A percentile compares a stretch with the other conserved stretches of the same genome.
Evolutionary conservation across 2,113 vertebrate species (phyloP).

Genomic region (Sprattus sprattus): DNA sequence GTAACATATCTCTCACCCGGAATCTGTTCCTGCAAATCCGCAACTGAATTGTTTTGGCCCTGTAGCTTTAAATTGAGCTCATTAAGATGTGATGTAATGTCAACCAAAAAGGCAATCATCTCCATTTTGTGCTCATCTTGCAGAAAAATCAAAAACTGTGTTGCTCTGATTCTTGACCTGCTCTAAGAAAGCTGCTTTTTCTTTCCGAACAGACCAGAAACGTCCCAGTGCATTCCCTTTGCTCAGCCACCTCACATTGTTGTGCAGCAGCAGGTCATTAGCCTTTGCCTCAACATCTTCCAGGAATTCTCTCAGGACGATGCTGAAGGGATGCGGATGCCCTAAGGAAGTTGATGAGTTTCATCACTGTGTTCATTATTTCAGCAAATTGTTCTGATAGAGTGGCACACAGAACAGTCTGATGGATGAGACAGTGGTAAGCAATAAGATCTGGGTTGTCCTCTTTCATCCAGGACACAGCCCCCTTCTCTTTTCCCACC

Average conservation of each 20-base stretch:
- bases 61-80: slow-evolving; percentile 22
- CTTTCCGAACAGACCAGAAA: background rate
- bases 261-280: slow-evolving; percentile 28
- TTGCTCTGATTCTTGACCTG: slow-evolving; percentile 17
- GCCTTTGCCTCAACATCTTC: slow-evolving; percentile 34
- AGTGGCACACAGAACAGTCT: slow-evolving; percentile 14
- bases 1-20: background rate
- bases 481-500: slow-evolving; percentile 18
- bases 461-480: slow-evolving; percentile 20
- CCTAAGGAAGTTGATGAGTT: slow-evolving; percentile 30
- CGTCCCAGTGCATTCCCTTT: slow-evolving; percentile 2
- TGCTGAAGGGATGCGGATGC: slow-evolving; percentile 36
- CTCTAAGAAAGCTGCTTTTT: slow-evolving; percentile 14
- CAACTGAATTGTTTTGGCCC: slow-evolving; percentile 24
- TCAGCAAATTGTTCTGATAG: slow-evolving; percentile 23
- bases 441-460: background rate
- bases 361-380: slow-evolving; percentile 32
- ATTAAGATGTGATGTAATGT: slow-evolving; percentile 26
- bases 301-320: slow-evolving; percentile 31
- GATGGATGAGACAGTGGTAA: slow-evolving; percentile 23
- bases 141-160: background rate
- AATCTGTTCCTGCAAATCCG: slow-evolving; percentile 24
- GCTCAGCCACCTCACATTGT: slow-evolving; percentile 13
- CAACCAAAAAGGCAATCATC: slow-evolving; percentile 26
- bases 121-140: slow-evolving; percentile 17